Conservation (phyloP, 2,113 vertebrate species). For the Caloenas nicobarica region DNA sequence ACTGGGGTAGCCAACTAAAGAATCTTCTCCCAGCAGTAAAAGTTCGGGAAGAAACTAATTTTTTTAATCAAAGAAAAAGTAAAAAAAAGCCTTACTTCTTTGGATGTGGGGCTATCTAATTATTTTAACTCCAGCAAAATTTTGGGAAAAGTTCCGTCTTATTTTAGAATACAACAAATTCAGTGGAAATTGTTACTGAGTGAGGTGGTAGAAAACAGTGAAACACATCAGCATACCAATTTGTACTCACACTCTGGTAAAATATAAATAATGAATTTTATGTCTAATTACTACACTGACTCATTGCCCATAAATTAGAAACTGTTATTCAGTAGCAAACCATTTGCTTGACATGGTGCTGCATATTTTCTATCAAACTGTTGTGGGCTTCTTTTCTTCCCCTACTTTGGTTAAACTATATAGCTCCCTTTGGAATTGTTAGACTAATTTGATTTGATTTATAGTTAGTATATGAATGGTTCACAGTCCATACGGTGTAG, state of each 20-base stretch:
- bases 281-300: background rate
- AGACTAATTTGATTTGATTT: conserved; percentile 44
- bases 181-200: background rate
- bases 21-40: background rate
- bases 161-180: background rate
- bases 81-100: background rate
- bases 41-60: background rate
- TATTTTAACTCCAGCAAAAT: background rate
- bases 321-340: background rate
- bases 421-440: conserved; percentile 30
- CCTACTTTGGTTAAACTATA: background rate
- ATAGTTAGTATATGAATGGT: conserved; percentile 4
- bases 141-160: background rate
- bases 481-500: conserved; percentile 18
- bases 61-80: background rate
- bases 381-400: background rate
- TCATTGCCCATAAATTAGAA: background rate
- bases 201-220: background rate
- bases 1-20: background rate
- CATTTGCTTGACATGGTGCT: background rate
- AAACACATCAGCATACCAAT: background rate
- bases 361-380: background rate
- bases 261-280: background rate
- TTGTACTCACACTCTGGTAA: background rate
- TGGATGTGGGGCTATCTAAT: background rate